A percentile compares a stretch with the other conserved stretches of the same genome.
phyloP scores from a whole-genome alignment of 2,888 invertebrate genomes.

The Agapetus fuscipes region DNA sequence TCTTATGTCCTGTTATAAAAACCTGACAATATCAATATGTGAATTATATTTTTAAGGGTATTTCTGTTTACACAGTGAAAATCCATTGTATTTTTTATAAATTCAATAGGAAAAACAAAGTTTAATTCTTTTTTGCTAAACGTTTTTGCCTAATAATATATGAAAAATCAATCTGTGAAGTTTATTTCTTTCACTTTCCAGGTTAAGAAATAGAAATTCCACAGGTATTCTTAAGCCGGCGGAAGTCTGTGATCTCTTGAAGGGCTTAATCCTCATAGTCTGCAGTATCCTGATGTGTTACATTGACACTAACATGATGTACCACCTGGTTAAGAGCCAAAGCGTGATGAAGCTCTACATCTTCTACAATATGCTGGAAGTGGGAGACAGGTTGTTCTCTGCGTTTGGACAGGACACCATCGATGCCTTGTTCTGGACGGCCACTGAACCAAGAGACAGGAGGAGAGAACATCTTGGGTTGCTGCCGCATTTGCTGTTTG shows the following conservation, averaged over 20 bases:
- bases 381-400: conserved; percentile 90
- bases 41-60: no score
- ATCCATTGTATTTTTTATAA: no score
- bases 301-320: conserved; percentile 96
- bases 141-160: no score
- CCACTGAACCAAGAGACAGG: conserved; percentile 84
- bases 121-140: no score
- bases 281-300: conserved; percentile 80
- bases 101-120: no score
- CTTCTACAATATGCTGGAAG: conserved; percentile 99
- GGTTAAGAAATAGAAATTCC: conserved; percentile 27
- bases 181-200: no score
- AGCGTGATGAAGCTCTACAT: conserved; percentile 99
- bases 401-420: conserved; percentile 97
- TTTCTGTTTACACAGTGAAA: no score
- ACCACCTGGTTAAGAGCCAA: conserved; percentile 94
- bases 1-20: no score
- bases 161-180: no score
- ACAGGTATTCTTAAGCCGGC: conserved; percentile 68
- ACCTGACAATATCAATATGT: no score
- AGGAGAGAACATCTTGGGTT: conserved; percentile 78
- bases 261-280: conserved; percentile 77
- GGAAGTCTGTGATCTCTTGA: conserved; percentile 92
- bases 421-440: conserved; percentile 97
- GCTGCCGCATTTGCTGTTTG: conserved; percentile 83